Conservation (phyloP, 2,888 invertebrate species). For the Leptogaster cylindrica region DNA sequence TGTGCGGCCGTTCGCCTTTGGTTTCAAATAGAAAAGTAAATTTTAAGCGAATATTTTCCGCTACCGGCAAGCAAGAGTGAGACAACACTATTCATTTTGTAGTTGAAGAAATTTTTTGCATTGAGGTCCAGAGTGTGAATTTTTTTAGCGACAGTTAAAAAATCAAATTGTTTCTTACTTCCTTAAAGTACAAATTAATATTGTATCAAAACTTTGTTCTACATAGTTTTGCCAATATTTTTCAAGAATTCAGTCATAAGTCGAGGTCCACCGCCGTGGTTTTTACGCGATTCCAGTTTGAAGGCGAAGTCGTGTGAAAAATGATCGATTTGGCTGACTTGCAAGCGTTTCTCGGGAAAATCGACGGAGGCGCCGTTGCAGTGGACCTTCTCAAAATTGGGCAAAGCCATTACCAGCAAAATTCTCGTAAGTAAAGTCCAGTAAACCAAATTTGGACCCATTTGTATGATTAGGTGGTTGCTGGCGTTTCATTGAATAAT, state of each 20-base stretch:
- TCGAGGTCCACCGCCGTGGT: background rate
- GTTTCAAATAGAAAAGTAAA: constrained; percentile 30
- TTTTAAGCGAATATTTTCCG: constrained; percentile 26
- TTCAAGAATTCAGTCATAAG: background rate
- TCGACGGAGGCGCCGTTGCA: constrained; percentile 52
- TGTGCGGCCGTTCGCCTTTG: constrained; percentile 32
- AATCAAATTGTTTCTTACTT: background rate
- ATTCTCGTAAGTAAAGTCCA: constrained; percentile 49
- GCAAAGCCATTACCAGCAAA: constrained; percentile 49
- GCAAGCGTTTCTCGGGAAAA: constrained; percentile 51
- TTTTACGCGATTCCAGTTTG: constrained; percentile 1
- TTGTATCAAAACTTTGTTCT: constrained; percentile 10
- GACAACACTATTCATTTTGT: background rate
- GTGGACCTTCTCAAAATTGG: constrained; percentile 54
- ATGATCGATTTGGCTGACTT: constrained; percentile 53
- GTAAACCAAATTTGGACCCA: too few species aligned
- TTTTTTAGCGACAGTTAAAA: background rate
- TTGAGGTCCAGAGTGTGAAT: background rate
- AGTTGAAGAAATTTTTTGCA: constrained; percentile 19
- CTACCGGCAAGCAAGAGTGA: constrained; percentile 17
- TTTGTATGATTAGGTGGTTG: too few species aligned
- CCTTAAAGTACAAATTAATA: constrained; percentile 29
- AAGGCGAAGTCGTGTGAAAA: constrained; percentile 25
- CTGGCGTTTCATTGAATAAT: constrained; percentile 19
- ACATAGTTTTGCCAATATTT: background rate